These are phyloP conservation scores for Silurus lanzhouensis DNA, from an alignment of 2,797 vertebrate genomes.

Conservation along the genomic window DNA sequence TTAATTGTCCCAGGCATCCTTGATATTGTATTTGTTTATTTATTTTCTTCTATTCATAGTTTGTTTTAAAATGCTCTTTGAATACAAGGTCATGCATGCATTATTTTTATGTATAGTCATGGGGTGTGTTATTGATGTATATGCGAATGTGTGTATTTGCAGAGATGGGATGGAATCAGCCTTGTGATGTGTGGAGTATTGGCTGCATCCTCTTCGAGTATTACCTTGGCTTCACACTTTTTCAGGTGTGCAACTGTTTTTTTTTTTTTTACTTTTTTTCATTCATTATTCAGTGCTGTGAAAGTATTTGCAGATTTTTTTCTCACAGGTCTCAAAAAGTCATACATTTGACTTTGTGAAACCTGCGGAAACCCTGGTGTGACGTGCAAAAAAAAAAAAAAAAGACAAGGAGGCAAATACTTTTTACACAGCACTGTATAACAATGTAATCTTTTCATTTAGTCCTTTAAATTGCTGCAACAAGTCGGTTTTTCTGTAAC, in stretches of 20 bases:
- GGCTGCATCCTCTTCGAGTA: constrained; percentile 98
- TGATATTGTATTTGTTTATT: background rate
- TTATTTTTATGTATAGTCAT: background rate
- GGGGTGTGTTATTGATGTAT: background rate
- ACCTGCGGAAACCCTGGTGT: no score
- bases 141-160: constrained; percentile 19
- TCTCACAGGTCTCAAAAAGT: no score
- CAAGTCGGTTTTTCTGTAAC: background rate
- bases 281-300: background rate
- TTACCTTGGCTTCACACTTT: constrained; percentile 97
- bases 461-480: no score
- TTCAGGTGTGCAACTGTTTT: constrained; percentile 80
- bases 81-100: background rate
- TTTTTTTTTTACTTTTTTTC: background rate
- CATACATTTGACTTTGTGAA: no score
- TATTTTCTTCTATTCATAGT: background rate
- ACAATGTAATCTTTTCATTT: no score
- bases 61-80: background rate
- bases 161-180: constrained; percentile 97
- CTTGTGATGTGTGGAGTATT: constrained; percentile 98
- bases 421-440: no score
- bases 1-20: background rate
- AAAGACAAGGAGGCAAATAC: no score
- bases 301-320: no score
- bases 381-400: no score